Evolutionary conservation across 1,140 invertebrate species (phyloP).

Genomic region (Eulimnadia texana): DNA sequence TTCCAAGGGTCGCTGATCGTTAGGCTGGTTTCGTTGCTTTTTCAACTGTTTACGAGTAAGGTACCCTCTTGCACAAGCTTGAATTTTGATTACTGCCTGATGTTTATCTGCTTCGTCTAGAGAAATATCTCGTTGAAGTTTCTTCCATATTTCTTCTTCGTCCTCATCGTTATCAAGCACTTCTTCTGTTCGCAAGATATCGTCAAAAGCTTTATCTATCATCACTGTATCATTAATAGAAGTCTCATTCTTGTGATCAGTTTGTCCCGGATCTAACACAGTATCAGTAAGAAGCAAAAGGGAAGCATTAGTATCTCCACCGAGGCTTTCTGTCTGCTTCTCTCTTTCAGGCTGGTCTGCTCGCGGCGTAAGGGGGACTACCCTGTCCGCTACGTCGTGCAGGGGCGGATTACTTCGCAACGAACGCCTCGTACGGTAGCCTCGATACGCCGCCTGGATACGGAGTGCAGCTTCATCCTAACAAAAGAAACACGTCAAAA

Average conservation of each 20-base stretch:
- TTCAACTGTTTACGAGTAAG: constrained; percentile 8
- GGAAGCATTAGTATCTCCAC: too few relatives aligned
- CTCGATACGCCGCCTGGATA: constrained; percentile 12
- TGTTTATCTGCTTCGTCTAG: constrained; percentile 12
- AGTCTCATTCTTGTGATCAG: not conserved
- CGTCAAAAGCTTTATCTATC: not conserved
- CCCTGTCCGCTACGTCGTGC: too few relatives aligned
- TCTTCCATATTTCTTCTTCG: constrained; percentile 15
- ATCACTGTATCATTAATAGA: not conserved
- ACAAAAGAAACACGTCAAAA: not conserved
- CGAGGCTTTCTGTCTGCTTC: too few relatives aligned
- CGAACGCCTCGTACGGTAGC: constrained; percentile 8
- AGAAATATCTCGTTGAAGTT: constrained; percentile 9
- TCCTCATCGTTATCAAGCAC: not conserved
- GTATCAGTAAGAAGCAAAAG: too few relatives aligned
- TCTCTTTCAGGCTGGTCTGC: too few relatives aligned
- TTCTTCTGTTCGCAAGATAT: not conserved
- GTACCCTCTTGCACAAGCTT: constrained; percentile 7
- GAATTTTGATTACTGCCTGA: constrained; percentile 8
- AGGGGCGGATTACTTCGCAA: too few relatives aligned
- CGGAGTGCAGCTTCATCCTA: constrained; percentile 7
- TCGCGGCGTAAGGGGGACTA: too few relatives aligned
- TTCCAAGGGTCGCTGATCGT: not conserved
- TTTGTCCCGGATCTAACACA: too few relatives aligned
- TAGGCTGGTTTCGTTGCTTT: not conserved